Conservation (phyloP, 2,797 vertebrate genomes). For the Myripristis murdjan region DNA sequence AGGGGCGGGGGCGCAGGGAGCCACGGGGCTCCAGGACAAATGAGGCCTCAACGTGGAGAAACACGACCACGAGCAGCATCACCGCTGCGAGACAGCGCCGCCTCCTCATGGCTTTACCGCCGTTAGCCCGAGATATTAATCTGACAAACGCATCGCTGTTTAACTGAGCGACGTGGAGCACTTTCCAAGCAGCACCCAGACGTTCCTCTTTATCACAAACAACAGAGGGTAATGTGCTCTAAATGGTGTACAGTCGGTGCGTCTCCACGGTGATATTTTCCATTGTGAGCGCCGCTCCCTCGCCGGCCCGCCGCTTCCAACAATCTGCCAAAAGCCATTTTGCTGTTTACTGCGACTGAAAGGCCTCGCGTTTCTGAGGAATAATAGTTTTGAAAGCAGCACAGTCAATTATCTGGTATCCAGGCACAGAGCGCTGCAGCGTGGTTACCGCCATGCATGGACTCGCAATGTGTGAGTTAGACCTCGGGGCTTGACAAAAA, state of each 20-base stretch:
- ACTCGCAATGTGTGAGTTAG: background rate
- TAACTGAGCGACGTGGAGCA: no score
- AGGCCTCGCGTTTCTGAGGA: constrained; percentile 8
- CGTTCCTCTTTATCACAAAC: no score
- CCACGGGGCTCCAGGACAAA: no score
- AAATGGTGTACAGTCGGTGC: constrained; percentile 1
- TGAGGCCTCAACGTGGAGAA: no score
- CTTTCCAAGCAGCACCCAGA: no score
- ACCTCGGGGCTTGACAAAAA: background rate
- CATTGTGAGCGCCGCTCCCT: no score
- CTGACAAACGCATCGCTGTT: no score
- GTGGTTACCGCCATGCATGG: background rate
- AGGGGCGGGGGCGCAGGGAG: background rate
- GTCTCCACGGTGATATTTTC: constrained; percentile 5
- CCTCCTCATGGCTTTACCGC: no score
- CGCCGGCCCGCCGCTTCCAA: constrained; percentile 23
- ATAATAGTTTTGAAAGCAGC: constrained; percentile 19
- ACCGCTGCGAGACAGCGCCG: no score
- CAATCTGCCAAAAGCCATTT: constrained; percentile 42
- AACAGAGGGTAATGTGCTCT: no score
- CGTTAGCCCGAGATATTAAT: no score
- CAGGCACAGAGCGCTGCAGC: background rate
- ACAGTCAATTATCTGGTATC: constrained; percentile 21
- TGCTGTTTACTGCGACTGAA: background rate
- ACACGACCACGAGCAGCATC: no score